Percentiles rank a stretch among this genome's conserved stretches.
phyloP scores from a whole-genome alignment of 2,113 vertebrate genomes.

The Antennarius striatus region DNA sequence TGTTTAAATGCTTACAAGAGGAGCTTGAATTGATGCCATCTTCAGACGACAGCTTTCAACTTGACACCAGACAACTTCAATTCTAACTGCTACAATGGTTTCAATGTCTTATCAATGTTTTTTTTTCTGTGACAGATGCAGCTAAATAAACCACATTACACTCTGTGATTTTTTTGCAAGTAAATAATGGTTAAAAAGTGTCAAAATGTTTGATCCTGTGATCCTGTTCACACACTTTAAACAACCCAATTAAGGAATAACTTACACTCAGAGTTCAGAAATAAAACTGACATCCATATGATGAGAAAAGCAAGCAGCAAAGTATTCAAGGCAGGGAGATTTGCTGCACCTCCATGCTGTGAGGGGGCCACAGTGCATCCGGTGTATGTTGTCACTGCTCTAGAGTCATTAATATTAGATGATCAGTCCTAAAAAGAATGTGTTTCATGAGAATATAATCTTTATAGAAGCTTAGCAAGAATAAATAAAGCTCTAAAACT shows the following conservation, averaged over 20 bases:
- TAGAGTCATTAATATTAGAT: constrained; percentile 36
- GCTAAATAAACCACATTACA: constrained; percentile 51
- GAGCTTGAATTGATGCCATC: constrained; percentile 41
- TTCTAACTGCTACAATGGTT: constrained; percentile 43
- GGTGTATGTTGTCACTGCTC: constrained; percentile 42
- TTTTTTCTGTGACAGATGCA: constrained; percentile 42
- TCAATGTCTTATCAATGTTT: constrained; percentile 35
- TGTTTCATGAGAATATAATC: constrained; percentile 30
- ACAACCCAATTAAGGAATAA: constrained; percentile 64
- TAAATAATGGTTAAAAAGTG: constrained; percentile 11
- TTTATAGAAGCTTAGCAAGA: constrained; percentile 28
- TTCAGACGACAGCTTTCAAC: constrained; percentile 52
- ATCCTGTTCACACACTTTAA: constrained; percentile 49
- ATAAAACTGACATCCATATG: constrained; percentile 31
- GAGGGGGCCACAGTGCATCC: constrained; percentile 26
- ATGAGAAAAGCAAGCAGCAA: constrained; percentile 60
- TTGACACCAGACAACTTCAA: constrained; percentile 48
- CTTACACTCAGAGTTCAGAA: constrained; percentile 39
- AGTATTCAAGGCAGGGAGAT: constrained; percentile 30
- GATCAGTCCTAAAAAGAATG: constrained; percentile 33
- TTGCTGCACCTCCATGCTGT: constrained; percentile 21
- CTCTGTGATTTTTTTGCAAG: background rate
- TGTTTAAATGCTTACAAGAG: constrained; percentile 38
- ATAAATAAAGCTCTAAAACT: constrained; percentile 24
- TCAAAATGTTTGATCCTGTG: constrained; percentile 6